phyloP scores from a whole-genome alignment of 2,797 vertebrate species.

The Hypotaenidia okinawae region DNA sequence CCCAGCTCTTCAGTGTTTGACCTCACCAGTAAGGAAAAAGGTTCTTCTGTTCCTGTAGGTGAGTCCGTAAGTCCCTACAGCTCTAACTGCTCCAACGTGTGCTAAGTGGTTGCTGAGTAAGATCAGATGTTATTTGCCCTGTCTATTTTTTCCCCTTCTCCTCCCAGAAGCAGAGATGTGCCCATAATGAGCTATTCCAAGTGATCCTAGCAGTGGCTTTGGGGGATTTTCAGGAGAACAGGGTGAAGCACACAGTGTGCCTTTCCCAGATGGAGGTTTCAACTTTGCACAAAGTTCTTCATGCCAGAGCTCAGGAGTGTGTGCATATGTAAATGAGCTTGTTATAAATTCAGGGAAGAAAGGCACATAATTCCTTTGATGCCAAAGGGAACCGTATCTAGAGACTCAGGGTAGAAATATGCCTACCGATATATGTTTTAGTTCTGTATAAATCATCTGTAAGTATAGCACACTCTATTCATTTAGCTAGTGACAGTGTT shows the following conservation, averaged over 20 bases:
- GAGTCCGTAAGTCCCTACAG: neutral
- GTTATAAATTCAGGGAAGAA: constrained; percentile 19
- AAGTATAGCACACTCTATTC: neutral
- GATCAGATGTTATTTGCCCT: neutral
- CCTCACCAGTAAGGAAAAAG: neutral
- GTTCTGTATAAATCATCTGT: constrained; percentile 31
- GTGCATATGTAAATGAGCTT: neutral
- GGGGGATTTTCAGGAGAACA: neutral
- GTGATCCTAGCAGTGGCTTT: neutral
- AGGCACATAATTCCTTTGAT: constrained; percentile 3
- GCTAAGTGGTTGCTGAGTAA: neutral
- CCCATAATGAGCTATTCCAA: neutral
- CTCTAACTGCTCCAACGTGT: neutral
- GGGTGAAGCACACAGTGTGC: neutral
- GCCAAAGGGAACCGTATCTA: neutral
- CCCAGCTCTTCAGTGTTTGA: neutral
- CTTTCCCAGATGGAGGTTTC: neutral
- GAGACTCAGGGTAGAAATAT: neutral
- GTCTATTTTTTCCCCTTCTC: neutral
- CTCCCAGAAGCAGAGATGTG: neutral
- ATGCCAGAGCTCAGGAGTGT: neutral
- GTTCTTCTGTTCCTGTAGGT: neutral
- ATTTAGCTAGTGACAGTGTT: constrained; percentile 33
- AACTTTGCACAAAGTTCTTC: neutral
- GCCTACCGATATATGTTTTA: constrained; percentile 5